Evolutionary conservation across 2,888 invertebrate species (phyloP), one percentile per base, ranked within the genome.

Genomic region (Andrena chrysosceles): DNA sequence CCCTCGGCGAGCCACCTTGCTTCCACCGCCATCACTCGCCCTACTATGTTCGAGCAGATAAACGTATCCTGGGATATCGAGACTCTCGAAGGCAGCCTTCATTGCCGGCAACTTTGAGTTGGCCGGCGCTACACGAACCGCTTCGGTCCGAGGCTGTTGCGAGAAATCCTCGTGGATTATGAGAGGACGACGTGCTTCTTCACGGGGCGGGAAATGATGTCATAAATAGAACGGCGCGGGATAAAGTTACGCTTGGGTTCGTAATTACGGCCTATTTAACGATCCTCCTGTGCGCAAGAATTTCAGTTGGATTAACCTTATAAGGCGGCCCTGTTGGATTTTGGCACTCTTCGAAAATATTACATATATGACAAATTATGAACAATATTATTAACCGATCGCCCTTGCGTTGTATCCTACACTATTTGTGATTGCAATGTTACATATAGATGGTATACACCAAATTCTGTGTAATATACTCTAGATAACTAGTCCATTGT

Each of bases 1-100:
- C 93, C 92, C 92, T 91, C 82, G 89, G 89, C 91, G 91, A 92
- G 89, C 90, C 89, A 90, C 89, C 91, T 89, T 86, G 89, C 88
- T 78, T 87, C 89, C 88, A 83, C 90, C 88, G 79, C 87, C 90
- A 88, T 88, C 91, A 84, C 86, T 91, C 89, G 88, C 85, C 87
- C 86, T 77, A 67, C 84, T 63, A 77, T 86, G 84, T 85, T 82
- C 87, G 83, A 78, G 85, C 83, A 91, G 92, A 92, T 92, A 92
- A 87, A 89, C 90, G 87, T 86, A 86, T 86, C 88, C 86, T 4
- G 85, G 87, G 88, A 86, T 90, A 91, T 91, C 88, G 81, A 59
- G 76, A 79, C 79, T 81, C 86, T 77, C 81, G 67, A 75, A 78
- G 74, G 80, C 67, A 75, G 79, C 81, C 79, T 86, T 87, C 89